Conservation (phyloP, 2,888 invertebrate genomes). For the Callimorpha dominula region DNA sequence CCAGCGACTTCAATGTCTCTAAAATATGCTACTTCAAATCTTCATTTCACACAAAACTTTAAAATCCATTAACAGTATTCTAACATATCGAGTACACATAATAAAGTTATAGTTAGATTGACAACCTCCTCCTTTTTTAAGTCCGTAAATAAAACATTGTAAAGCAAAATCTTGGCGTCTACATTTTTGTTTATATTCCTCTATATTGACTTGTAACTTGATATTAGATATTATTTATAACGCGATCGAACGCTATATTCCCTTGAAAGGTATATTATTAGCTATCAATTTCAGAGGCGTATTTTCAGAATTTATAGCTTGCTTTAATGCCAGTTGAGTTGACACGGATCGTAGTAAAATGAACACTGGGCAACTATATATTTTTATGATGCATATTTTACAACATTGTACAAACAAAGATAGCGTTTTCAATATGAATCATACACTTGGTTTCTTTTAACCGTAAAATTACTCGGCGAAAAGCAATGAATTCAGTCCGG, state of each 20-base stretch:
- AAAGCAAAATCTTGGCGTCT: neutral
- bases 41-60: too few relatives aligned
- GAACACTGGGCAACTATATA: slow-evolving; percentile 2
- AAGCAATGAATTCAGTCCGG: too few relatives aligned
- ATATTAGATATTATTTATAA: slow-evolving; percentile 5
- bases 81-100: too few relatives aligned
- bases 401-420: slow-evolving; percentile 1
- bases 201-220: neutral
- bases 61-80: too few relatives aligned
- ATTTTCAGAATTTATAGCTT: slow-evolving; percentile 10
- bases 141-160: neutral
- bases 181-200: neutral
- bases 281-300: slow-evolving; percentile 7
- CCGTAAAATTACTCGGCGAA: too few relatives aligned
- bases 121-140: neutral
- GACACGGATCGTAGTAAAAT: slow-evolving; percentile 10
- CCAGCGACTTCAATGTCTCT: too few relatives aligned
- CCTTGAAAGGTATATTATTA: slow-evolving; percentile 6
- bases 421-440: neutral
- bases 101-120: neutral
- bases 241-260: neutral
- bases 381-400: neutral
- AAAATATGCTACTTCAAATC: too few relatives aligned
- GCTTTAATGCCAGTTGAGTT: slow-evolving; percentile 8
- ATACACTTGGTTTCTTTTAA: neutral